A percentile compares a stretch with the other conserved stretches of the same genome.
Conservation (phyloP, 1,140 invertebrate species). For the Notospermus geniculatus region DNA sequence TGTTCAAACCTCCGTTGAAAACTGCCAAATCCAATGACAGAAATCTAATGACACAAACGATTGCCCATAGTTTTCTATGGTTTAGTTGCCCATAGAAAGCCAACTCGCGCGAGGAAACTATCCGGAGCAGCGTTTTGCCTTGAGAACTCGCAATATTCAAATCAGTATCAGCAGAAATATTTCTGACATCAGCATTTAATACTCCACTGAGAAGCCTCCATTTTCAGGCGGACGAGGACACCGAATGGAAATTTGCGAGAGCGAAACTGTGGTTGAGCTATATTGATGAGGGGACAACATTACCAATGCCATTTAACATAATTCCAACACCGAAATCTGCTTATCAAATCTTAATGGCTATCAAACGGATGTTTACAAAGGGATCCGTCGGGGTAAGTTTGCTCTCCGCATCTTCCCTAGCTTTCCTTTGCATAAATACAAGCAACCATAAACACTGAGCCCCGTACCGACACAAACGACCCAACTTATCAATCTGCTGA, state of each 20-base stretch:
- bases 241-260: slow-evolving; percentile 88
- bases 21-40: too few relatives aligned
- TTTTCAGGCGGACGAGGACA: slow-evolving; percentile 75
- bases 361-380: background rate
- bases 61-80: too few relatives aligned
- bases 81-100: too few relatives aligned
- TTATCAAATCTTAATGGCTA: slow-evolving; percentile 14
- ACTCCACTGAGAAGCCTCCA: background rate
- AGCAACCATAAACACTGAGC: background rate
- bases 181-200: too few relatives aligned
- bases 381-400: background rate
- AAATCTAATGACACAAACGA: too few relatives aligned
- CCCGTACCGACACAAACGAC: background rate
- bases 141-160: too few relatives aligned
- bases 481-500: too few relatives aligned
- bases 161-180: slow-evolving; percentile 1
- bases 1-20: too few relatives aligned
- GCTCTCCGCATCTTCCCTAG: background rate
- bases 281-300: slow-evolving; percentile 81
- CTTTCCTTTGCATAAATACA: background rate
- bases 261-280: slow-evolving; percentile 90
- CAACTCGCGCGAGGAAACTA: too few relatives aligned
- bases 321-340: slow-evolving; percentile 83
- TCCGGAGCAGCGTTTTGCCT: too few relatives aligned
- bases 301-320: slow-evolving; percentile 85